phyloP scores from a whole-genome alignment of 1,140 invertebrate genomes.

The Muscidifurax raptorellus region DNA sequence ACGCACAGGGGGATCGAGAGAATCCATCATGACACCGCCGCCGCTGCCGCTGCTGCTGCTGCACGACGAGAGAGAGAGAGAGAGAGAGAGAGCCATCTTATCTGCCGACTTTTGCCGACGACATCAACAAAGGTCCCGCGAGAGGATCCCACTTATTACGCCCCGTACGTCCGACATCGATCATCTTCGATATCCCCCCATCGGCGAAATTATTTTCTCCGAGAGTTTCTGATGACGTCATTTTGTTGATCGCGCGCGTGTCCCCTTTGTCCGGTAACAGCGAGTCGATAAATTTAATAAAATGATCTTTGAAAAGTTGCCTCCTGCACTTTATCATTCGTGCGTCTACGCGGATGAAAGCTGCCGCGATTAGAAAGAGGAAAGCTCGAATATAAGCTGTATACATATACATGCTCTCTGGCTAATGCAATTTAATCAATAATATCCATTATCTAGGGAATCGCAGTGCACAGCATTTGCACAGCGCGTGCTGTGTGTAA shows the following conservation, averaged over 20 bases:
- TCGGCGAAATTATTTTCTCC: conserved; percentile 33
- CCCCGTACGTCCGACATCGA: conserved; percentile 45
- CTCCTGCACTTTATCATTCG: too few relatives aligned
- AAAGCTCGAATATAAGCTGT: too few relatives aligned
- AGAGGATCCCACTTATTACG: conserved; percentile 51
- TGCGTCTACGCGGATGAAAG: too few relatives aligned
- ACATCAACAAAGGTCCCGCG: conserved; percentile 42
- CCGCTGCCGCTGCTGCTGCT: neutral
- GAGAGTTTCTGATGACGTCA: conserved; percentile 18
- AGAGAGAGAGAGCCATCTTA: conserved; percentile 2
- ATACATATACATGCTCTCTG: too few relatives aligned
- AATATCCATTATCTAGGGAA: conserved; percentile 13
- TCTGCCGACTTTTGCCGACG: conserved; percentile 41
- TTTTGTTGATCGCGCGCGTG: neutral
- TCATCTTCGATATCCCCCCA: conserved; percentile 47
- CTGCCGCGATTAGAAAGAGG: too few relatives aligned
- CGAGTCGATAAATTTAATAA: conserved; percentile 4
- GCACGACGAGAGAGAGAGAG: too few relatives aligned
- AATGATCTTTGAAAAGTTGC: conserved; percentile 1
- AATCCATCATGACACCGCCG: too few relatives aligned
- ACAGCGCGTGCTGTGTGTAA: neutral
- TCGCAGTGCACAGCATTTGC: neutral
- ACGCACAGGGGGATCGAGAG: too few relatives aligned
- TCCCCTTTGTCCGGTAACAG: neutral
- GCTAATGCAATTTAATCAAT: conserved; percentile 28